phyloP scores from a whole-genome alignment of 2,113 vertebrate genomes.

The Notarius lentiginosus region DNA sequence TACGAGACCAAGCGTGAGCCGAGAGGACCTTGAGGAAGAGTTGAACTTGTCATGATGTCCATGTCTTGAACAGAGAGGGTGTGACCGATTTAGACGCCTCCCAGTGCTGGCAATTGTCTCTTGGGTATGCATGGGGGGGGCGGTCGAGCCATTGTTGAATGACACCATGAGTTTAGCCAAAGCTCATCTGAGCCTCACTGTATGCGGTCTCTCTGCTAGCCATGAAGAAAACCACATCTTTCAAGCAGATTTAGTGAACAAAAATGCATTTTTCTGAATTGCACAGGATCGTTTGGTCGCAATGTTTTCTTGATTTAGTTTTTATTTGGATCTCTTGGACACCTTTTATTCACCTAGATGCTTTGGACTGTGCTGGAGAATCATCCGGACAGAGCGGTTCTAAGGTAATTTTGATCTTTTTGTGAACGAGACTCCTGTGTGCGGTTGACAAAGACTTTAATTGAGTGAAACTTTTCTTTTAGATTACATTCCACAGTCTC shows the following conservation, averaged over 20 bases:
- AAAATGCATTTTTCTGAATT: neutral
- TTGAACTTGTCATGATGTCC: constrained; percentile 21
- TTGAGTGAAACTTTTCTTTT: neutral
- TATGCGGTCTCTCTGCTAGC: neutral
- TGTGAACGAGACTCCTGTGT: neutral
- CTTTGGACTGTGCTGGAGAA: neutral
- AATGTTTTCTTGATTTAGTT: neutral
- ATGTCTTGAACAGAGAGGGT: neutral
- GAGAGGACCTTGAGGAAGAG: neutral
- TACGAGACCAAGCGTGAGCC: neutral
- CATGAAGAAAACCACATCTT: neutral
- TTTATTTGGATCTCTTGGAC: neutral
- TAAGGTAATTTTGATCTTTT: constrained; percentile 17
- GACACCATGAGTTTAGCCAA: constrained; percentile 35
- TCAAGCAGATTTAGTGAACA: neutral
- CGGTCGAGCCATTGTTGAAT: constrained; percentile 40
- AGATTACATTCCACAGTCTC: neutral
- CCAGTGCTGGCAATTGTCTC: constrained; percentile 28
- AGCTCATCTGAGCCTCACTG: constrained; percentile 4
- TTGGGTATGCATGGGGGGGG: constrained; percentile 22
- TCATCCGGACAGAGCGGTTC: neutral
- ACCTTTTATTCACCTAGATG: neutral
- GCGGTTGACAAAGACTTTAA: neutral
- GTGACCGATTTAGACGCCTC: constrained; percentile 21
- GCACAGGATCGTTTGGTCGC: neutral